Evolutionary conservation across 2,888 invertebrate species (phyloP).

Genomic region (Megaustenia siamemsis): DNA sequence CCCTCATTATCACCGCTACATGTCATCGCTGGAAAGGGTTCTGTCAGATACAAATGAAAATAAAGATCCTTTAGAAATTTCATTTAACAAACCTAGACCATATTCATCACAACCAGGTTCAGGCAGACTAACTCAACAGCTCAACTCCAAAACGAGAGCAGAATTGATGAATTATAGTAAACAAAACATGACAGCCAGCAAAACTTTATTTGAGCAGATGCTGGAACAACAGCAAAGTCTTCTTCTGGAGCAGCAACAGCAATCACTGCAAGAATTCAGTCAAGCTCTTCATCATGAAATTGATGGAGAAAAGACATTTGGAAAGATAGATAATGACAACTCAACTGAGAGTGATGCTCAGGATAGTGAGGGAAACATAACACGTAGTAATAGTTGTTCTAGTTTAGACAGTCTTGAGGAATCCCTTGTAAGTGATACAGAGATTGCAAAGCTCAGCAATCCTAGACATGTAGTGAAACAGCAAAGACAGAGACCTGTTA

Average conservation of each 20-base stretch:
- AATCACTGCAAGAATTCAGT: conserved; percentile 72
- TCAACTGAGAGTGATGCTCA: conserved; percentile 28
- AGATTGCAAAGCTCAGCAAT: not conserved
- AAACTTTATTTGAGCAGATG: conserved; percentile 76
- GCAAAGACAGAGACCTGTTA: not conserved
- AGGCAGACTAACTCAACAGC: conserved; percentile 14
- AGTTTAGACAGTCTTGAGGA: conserved; percentile 73
- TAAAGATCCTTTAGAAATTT: conserved; percentile 66
- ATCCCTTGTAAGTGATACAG: conserved; percentile 38
- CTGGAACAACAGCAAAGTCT: conserved; percentile 74
- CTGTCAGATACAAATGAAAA: conserved; percentile 55
- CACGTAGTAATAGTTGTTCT: conserved; percentile 67
- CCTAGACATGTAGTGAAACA: not conserved
- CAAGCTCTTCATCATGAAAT: conserved; percentile 73
- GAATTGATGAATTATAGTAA: conserved; percentile 72
- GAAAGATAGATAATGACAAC: conserved; percentile 47
- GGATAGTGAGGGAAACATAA: conserved; percentile 23
- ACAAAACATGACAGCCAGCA: conserved; percentile 72
- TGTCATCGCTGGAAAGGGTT: conserved; percentile 50
- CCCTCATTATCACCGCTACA: conserved; percentile 51
- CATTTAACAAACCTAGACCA: conserved; percentile 56
- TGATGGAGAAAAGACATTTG: conserved; percentile 61
- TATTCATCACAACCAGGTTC: conserved; percentile 54
- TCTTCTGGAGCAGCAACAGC: conserved; percentile 72
- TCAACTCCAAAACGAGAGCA: conserved; percentile 39